Percentiles rank a stretch among this genome's conserved stretches.
Conservation (phyloP, 2,797 vertebrate genomes). For the Schizopygopsis pylzovi region DNA sequence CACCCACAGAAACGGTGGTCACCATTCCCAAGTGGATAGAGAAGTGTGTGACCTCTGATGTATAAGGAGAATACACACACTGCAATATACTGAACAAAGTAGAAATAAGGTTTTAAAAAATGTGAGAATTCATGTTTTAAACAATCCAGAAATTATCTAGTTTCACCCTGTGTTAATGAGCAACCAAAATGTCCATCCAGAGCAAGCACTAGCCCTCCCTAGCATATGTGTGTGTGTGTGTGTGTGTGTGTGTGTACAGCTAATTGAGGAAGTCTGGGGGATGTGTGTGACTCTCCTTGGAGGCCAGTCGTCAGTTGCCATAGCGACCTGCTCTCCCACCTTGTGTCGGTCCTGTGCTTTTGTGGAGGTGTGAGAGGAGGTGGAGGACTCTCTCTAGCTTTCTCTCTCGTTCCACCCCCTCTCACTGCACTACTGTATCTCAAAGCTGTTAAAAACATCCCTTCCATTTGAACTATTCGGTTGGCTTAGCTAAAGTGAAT, state of each 20-base stretch:
- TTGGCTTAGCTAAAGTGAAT: neutral
- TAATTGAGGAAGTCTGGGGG: slow-evolving; percentile 62
- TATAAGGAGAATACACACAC: neutral
- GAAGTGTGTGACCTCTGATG: neutral
- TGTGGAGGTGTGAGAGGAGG: slow-evolving; percentile 63
- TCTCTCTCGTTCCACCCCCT: slow-evolving; percentile 37
- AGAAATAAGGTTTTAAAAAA: neutral
- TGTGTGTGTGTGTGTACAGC: slow-evolving; percentile 36
- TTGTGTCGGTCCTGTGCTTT: slow-evolving; percentile 60
- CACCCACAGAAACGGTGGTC: neutral
- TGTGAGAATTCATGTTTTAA: neutral
- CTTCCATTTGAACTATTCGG: neutral
- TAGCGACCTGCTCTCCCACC: slow-evolving; percentile 66
- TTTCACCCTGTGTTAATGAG: slow-evolving; percentile 46
- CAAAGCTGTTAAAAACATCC: slow-evolving; percentile 30
- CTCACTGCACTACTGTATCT: slow-evolving; percentile 22
- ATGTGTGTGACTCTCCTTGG: slow-evolving; percentile 56
- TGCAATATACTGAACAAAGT: neutral
- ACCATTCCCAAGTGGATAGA: neutral
- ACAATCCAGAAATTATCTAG: neutral
- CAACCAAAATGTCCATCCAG: slow-evolving; percentile 51
- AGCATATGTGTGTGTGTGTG: slow-evolving; percentile 45
- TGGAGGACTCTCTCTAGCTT: slow-evolving; percentile 45
- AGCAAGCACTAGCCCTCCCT: slow-evolving; percentile 25
- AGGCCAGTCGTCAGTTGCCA: slow-evolving; percentile 65